A percentile compares a stretch with the other conserved stretches of the same genome.
These are phyloP conservation scores for Platycnemis pennipes DNA, from an alignment of 2,888 invertebrate species.

Conservation along the genomic window DNA sequence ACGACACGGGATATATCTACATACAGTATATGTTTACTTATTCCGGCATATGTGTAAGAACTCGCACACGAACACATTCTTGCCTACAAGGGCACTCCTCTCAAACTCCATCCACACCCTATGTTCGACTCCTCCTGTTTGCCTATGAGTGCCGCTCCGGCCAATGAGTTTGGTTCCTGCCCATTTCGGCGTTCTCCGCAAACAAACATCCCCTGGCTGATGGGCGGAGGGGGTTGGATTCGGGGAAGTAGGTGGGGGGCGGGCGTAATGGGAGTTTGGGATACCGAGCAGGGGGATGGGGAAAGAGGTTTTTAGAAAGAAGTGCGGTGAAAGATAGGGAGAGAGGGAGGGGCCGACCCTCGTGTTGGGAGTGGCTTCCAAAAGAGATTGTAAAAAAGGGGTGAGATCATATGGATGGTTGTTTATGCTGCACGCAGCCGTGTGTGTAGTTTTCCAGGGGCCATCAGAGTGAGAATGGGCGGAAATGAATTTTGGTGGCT, in stretches of 20 bases:
- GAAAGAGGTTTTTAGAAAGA: slow-evolving; percentile 30
- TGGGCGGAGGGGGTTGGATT: neutral
- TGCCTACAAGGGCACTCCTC: neutral
- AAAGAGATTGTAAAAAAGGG: slow-evolving; percentile 16
- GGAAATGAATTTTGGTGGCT: slow-evolving; percentile 1
- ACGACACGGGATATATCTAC: neutral
- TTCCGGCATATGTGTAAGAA: neutral
- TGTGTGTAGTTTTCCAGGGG: neutral
- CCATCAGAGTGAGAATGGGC: neutral
- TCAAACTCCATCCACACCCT: slow-evolving; percentile 33
- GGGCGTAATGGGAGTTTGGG: neutral
- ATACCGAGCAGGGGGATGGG: neutral
- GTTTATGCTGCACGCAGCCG: neutral
- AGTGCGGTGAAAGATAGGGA: neutral
- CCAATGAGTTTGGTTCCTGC: slow-evolving; percentile 50
- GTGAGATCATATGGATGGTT: slow-evolving; percentile 51
- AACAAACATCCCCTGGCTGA: slow-evolving; percentile 38
- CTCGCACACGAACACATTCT: slow-evolving; percentile 11
- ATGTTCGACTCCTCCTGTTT: slow-evolving; percentile 58
- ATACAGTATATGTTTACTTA: neutral
- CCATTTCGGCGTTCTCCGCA: slow-evolving; percentile 44
- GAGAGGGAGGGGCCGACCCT: neutral
- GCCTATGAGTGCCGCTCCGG: slow-evolving; percentile 35
- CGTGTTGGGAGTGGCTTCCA: neutral
- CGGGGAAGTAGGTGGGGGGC: neutral